phyloP scores from a whole-genome alignment of 1,140 invertebrate genomes.

The Heliconius congener region DNA sequence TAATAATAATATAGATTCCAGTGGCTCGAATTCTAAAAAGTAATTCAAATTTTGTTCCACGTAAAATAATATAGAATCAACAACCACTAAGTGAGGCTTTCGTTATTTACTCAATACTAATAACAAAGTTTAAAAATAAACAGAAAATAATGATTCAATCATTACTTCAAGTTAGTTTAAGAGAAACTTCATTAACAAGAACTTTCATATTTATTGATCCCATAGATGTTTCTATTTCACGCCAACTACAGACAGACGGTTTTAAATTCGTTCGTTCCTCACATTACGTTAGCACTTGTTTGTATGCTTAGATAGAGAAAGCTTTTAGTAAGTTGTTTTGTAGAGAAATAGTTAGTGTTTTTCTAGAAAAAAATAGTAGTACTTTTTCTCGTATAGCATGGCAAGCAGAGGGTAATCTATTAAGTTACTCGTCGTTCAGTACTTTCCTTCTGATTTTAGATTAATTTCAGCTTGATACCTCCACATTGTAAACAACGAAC shows the following conservation, averaged over 20 bases:
- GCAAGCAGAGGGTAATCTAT: no score
- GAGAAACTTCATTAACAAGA: neutral
- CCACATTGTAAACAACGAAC: no score
- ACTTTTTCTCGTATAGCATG: no score
- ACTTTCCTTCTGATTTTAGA: no score
- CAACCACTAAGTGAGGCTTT: neutral
- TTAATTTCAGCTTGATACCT: no score
- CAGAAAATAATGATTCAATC: neutral
- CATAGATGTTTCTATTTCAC: neutral
- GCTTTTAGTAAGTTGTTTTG: neutral
- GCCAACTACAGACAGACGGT: neutral
- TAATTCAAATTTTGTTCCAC: no score
- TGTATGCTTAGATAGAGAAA: constrained; percentile 1
- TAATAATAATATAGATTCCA: no score
- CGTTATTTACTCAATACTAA: neutral
- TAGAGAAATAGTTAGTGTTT: neutral
- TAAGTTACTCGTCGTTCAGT: no score
- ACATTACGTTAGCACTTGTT: neutral
- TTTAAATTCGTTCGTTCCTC: neutral
- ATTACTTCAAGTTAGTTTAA: neutral
- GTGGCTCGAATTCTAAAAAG: no score
- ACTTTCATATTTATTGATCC: neutral
- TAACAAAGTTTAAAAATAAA: neutral
- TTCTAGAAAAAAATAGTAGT: no score
- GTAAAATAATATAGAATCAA: neutral